Percentiles rank a stretch among this genome's conserved stretches.
Conservation (phyloP, 2,888 invertebrate species). For the Hanleya hanleyi region DNA sequence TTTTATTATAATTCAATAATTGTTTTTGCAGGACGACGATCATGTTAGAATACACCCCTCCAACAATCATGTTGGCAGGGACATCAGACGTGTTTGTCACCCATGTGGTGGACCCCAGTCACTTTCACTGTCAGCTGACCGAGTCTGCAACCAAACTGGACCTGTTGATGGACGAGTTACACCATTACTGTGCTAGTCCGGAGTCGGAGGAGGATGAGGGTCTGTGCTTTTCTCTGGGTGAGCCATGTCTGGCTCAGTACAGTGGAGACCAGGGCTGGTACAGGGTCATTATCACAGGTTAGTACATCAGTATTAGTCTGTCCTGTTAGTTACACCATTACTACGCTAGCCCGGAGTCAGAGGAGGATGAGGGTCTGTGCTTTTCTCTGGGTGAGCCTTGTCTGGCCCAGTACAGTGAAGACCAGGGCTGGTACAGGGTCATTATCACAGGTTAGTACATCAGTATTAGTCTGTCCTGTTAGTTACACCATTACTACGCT, state of each 20-base stretch:
- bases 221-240: conserved; percentile 38
- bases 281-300: conserved; percentile 77
- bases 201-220: conserved; percentile 40
- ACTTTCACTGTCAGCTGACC: conserved; percentile 55
- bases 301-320: too few relatives aligned
- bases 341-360: too few relatives aligned
- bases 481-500: too few relatives aligned
- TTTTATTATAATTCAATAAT: too few relatives aligned
- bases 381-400: conserved; percentile 73
- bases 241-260: conserved; percentile 78
- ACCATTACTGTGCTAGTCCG: conserved; percentile 44
- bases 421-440: conserved; percentile 82
- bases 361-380: conserved; percentile 38
- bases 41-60: background rate
- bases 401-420: conserved; percentile 78
- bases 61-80: background rate
- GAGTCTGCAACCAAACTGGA: conserved; percentile 45
- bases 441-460: conserved; percentile 75
- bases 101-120: conserved; percentile 55
- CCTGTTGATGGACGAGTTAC: conserved; percentile 48
- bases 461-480: too few relatives aligned
- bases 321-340: too few relatives aligned
- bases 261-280: conserved; percentile 81
- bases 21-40: background rate
- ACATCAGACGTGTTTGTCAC: conserved; percentile 50